Conservation (phyloP, 1,140 invertebrate genomes). For the Metopolophium dirhodum region DNA sequence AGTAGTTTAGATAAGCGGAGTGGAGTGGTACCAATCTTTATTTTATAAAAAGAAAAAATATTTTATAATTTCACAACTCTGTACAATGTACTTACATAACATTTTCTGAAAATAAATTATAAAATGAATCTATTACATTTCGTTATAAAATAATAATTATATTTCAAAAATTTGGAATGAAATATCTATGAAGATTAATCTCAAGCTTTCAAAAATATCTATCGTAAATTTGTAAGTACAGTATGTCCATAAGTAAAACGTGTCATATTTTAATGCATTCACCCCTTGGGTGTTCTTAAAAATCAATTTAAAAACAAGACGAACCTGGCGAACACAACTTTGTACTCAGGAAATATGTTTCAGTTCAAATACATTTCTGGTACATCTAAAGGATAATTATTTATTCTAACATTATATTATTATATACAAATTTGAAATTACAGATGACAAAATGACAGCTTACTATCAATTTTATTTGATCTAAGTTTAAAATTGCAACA, state of each 20-base stretch:
- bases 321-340: neutral
- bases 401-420: neutral
- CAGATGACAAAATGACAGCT: neutral
- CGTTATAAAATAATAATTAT: neutral
- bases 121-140: neutral
- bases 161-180: neutral
- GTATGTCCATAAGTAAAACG: neutral
- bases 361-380: neutral
- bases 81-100: neutral
- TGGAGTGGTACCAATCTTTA: no score
- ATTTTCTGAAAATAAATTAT: neutral
- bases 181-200: neutral
- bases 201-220: neutral
- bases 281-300: slow-evolving; percentile 26
- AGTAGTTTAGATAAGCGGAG: no score
- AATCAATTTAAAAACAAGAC: slow-evolving; percentile 22
- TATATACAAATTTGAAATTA: neutral
- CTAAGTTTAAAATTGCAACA: neutral
- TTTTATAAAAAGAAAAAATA: neutral
- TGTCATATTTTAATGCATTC: slow-evolving; percentile 30
- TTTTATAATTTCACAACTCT: neutral
- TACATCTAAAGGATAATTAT: neutral
- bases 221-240: neutral
- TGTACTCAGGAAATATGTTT: neutral
- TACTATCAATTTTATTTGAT: neutral